Conservation (phyloP, 2,888 invertebrate species). For the Zaprionus bogoriensis region DNA sequence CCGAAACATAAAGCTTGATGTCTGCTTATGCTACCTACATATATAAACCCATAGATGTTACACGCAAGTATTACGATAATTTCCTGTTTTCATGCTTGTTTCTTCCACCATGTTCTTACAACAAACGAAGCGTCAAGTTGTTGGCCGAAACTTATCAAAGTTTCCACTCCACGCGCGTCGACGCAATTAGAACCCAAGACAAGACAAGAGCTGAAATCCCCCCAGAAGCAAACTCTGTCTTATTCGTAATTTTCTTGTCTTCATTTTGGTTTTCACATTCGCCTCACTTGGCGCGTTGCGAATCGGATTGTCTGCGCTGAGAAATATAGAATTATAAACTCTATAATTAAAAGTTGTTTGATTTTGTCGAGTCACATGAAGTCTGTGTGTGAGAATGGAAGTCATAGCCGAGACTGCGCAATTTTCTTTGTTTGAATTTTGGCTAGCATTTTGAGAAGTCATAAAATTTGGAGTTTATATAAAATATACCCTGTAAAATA, state of each 20-base stretch:
- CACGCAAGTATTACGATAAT: constrained; percentile 31
- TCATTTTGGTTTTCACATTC: constrained; percentile 32
- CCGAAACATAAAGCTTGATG: constrained; percentile 35
- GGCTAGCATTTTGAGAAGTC: too few species aligned
- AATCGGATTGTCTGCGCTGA: constrained; percentile 36
- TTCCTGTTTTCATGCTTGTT: constrained; percentile 31
- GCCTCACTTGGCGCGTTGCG: constrained; percentile 36
- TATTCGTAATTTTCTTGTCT: constrained; percentile 30
- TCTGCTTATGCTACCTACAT: too few species aligned
- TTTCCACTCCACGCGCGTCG: constrained; percentile 22
- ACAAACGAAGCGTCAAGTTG: constrained; percentile 41
- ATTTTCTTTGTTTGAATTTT: too few species aligned
- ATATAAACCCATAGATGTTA: too few species aligned
- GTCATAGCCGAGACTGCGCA: too few species aligned
- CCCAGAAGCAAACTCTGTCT: background rate
- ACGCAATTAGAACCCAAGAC: constrained; percentile 30
- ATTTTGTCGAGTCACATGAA: constrained; percentile 28
- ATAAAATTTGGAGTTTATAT: too few species aligned
- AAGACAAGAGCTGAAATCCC: constrained; percentile 3
- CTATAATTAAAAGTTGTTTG: constrained; percentile 14
- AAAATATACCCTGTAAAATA: too few species aligned
- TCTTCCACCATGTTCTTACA: background rate
- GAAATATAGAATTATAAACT: constrained; percentile 3
- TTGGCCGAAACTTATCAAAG: constrained; percentile 2
- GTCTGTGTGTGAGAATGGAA: background rate